Base-by-base conservation (phyloP, 2,797 vertebrate genomes). In the Yasuhikotakia modesta region DNA sequence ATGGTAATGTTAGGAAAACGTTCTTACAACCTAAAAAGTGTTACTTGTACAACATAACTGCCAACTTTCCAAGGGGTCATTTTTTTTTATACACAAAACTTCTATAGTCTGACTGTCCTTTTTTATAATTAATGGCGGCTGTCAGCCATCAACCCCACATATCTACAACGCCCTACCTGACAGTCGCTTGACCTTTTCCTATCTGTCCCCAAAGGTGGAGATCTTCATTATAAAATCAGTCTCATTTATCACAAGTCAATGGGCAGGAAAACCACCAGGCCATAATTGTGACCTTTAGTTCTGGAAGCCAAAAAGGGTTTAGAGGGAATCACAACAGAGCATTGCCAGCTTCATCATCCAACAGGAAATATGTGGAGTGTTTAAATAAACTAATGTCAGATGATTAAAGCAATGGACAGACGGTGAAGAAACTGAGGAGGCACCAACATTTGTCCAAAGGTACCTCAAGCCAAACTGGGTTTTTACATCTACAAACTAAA, bases 161-260 rank as follows among this genome's bases (percentile, higher is more conserved):
- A 75, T 75, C 66, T 82, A 80, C 78, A 79, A 73, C 79, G 80
- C 76, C 58, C 68, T 72, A 76, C 68, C 76, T 75, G 76, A 76
- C 73, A 71, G 79, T 76, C 81, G 35, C 86, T 82, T 90, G 87
- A 91, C 89, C 88, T 91, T 91, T 88, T 86, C 65, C 60, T 80
- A 84, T 70, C 11, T 84, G 82, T 67, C 70, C 73, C 69, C 84
- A 82, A 73, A 65, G 60, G 78, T 67, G 67, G 43, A 76, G 53
- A 55, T 69, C 46, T 81, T 83, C 48, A 74, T 86, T 88, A 83
- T 75, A 88, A 87, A 76, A 77, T 65, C 84, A 75, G 67, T 58
- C 84, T 87, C 88, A 90, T 90, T 88, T 89, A 79, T 84, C 81
- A 61, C 65, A 85, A 84, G 84, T 87, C 86, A 85, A 81, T 83